Conservation (phyloP, 2,888 invertebrate species). For the Biston stratarius region DNA sequence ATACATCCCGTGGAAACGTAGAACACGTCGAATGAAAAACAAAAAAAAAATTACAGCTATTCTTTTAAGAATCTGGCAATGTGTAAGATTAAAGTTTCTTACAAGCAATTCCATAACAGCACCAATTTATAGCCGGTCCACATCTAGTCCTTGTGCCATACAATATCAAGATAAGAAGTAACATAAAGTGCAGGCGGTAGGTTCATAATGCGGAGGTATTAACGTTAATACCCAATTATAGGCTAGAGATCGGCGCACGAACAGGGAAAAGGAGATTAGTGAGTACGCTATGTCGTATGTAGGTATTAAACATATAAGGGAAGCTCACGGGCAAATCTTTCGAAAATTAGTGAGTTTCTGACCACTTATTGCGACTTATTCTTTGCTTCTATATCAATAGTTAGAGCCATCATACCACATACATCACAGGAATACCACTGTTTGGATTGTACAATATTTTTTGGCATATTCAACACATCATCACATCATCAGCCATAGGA, state of each 20-base stretch:
- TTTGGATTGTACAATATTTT: no score
- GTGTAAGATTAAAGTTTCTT: constrained; percentile 14
- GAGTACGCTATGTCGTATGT: constrained; percentile 57
- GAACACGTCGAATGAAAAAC: background rate
- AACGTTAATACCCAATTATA: constrained; percentile 79
- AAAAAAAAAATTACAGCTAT: background rate
- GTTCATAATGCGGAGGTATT: constrained; percentile 66
- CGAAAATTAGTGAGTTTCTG: constrained; percentile 17
- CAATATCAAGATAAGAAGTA: constrained; percentile 35
- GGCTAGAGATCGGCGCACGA: constrained; percentile 63
- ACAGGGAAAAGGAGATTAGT: constrained; percentile 72
- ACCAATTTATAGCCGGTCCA: constrained; percentile 16
- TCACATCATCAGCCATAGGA: no score
- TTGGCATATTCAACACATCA: no score
- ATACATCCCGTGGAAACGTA: no score
- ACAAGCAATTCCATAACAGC: constrained; percentile 24
- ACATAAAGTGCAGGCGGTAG: constrained; percentile 45
- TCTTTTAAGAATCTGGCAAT: background rate
- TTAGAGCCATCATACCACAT: no score
- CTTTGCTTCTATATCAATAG: no score
- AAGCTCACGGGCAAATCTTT: constrained; percentile 24
- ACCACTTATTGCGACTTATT: constrained; percentile 6
- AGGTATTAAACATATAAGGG: constrained; percentile 30
- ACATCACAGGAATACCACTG: no score
- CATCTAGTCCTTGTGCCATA: constrained; percentile 30